Conservation (phyloP, 2,888 invertebrate species). For the Micropterix aruncella region DNA sequence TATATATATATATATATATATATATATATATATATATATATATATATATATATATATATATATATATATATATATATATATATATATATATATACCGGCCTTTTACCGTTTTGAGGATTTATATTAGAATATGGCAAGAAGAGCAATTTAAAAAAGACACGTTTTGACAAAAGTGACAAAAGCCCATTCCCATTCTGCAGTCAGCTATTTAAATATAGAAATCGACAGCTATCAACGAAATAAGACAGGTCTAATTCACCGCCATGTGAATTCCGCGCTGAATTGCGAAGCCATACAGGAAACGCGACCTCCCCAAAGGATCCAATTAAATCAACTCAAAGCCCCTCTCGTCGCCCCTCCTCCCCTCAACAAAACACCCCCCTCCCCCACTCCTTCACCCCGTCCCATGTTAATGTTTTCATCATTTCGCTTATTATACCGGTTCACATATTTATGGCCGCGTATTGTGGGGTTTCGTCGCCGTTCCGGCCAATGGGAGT, state of each 20-base stretch:
- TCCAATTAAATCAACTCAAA: constrained; percentile 7
- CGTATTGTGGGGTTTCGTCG: background rate
- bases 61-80: background rate
- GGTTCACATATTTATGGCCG: background rate
- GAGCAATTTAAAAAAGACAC: too few species aligned
- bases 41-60: constrained; percentile 4
- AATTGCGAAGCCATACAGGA: too few species aligned
- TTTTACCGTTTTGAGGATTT: too few species aligned
- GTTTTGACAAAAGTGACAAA: too few species aligned
- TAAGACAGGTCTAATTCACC: too few species aligned
- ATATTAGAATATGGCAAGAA: too few species aligned
- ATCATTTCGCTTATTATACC: background rate
- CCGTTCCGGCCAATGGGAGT: background rate
- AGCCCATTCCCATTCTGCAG: too few species aligned
- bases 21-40: background rate
- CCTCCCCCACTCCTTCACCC: background rate
- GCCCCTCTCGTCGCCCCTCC: constrained; percentile 5
- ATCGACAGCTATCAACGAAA: too few species aligned
- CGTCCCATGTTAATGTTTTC: background rate
- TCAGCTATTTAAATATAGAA: too few species aligned
- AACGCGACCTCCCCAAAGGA: constrained; percentile 5
- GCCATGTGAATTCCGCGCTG: too few species aligned
- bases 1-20: background rate
- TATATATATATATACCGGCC: constrained; percentile 1
- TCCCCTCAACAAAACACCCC: background rate